Evolutionary conservation across 2,113 vertebrate species (phyloP).

Genomic region (Noctilio leporinus): DNA sequence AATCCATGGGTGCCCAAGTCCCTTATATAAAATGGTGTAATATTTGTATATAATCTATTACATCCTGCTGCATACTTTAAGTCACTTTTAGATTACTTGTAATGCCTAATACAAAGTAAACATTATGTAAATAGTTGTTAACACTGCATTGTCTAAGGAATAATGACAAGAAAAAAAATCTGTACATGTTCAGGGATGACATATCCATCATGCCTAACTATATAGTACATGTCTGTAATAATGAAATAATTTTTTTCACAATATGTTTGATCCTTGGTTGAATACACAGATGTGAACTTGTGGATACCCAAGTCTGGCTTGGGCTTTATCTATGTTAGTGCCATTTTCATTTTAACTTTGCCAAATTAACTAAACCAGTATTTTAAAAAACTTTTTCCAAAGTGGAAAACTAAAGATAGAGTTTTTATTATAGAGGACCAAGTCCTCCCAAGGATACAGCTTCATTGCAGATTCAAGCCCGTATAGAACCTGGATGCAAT

Average conservation of each 20-base stretch:
- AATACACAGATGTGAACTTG: not conserved
- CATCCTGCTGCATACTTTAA: not conserved
- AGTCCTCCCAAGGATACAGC: not conserved
- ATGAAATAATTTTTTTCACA: not conserved
- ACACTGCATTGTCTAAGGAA: not conserved
- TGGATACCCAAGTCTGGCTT: not conserved
- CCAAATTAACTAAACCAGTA: not conserved
- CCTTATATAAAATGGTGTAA: not conserved
- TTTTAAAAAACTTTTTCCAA: not conserved
- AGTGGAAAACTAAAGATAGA: not conserved
- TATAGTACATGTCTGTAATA: not conserved
- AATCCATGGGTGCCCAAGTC: not conserved
- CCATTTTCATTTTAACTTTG: not conserved
- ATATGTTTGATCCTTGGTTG: not conserved
- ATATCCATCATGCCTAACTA: not conserved
- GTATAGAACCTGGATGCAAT: not conserved
- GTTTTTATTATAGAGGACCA: not conserved
- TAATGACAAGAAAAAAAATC: not conserved
- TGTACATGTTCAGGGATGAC: not conserved
- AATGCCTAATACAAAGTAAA: not conserved
- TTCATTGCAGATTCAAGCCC: not conserved
- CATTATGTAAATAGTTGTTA: not conserved
- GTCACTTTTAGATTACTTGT: not conserved
- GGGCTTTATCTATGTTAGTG: not conserved
- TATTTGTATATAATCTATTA: not conserved